These are phyloP conservation scores for Muscicapa adusta DNA, from an alignment of 2,113 vertebrate genomes.

Conservation along the genomic window DNA sequence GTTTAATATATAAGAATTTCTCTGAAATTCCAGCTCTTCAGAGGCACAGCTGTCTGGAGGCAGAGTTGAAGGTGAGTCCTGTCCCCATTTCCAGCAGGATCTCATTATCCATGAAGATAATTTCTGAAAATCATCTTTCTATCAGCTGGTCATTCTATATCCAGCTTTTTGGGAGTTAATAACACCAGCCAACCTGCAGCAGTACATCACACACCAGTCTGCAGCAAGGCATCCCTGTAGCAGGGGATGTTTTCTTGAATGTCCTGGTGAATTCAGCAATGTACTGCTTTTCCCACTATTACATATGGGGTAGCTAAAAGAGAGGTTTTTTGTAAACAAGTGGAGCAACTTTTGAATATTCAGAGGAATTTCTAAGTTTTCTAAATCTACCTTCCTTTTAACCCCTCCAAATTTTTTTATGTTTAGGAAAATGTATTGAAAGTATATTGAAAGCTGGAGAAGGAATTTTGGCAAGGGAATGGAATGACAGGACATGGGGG, in stretches of 20 bases:
- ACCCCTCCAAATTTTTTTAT: accelerated
- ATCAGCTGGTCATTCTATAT: background rate
- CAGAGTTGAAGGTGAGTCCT: accelerated
- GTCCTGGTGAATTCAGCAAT: background rate
- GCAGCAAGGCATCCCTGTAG: background rate
- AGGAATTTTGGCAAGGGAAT: background rate
- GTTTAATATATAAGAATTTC: background rate
- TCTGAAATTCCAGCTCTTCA: background rate
- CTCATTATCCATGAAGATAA: background rate
- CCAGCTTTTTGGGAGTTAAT: background rate
- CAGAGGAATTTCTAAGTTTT: background rate
- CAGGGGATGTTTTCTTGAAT: background rate
- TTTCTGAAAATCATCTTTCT: background rate
- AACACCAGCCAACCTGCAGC: background rate
- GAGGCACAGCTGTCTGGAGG: background rate
- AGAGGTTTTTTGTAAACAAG: background rate
- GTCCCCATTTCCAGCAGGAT: background rate
- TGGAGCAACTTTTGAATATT: background rate
- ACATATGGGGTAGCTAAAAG: background rate
- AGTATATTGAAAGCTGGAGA: background rate
- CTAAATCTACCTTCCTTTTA: background rate
- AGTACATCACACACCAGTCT: background rate
- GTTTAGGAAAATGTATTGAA: background rate
- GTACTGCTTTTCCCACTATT: background rate
- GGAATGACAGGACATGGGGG: background rate